phyloP scores from a whole-genome alignment of 2,113 vertebrate genomes.

The Amphiprion ocellaris region DNA sequence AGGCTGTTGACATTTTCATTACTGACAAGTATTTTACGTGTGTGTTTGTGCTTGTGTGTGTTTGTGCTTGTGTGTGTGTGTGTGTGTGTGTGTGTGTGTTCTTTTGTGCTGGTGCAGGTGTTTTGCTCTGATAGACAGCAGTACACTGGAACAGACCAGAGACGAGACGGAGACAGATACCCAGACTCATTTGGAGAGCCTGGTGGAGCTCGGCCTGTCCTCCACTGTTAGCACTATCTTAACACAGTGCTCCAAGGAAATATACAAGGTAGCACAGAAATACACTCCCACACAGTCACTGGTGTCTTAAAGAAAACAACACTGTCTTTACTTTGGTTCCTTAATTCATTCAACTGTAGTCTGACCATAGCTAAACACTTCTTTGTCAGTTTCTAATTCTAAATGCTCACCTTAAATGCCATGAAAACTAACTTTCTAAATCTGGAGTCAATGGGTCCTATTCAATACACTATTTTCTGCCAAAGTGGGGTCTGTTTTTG shows the following conservation, averaged over 20 bases:
- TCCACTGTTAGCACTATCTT: conserved; percentile 98
- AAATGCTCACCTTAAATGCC: not conserved
- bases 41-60: conserved; percentile 23
- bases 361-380: not conserved
- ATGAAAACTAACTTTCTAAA: not conserved
- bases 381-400: conserved; percentile 18
- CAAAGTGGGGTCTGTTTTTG: too few species aligned
- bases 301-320: not conserved
- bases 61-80: conserved; percentile 43
- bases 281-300: conserved; percentile 2
- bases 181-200: conserved; percentile 97
- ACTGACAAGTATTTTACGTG: conserved; percentile 46
- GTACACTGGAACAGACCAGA: conserved; percentile 94
- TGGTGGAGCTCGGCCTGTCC: conserved; percentile 95
- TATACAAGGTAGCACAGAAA: conserved; percentile 89
- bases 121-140: conserved; percentile 98
- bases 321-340: conserved; percentile 13
- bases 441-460: not conserved
- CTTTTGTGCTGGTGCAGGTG: conserved; percentile 84
- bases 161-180: conserved; percentile 98
- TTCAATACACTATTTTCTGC: not conserved
- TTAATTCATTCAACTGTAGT: conserved; percentile 17
- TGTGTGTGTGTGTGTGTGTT: conserved; percentile 21
- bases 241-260: conserved; percentile 94
- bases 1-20: conserved; percentile 46